Base-by-base conservation (phyloP, 1,140 invertebrate genomes). In the Drosophila micromelanica region DNA sequence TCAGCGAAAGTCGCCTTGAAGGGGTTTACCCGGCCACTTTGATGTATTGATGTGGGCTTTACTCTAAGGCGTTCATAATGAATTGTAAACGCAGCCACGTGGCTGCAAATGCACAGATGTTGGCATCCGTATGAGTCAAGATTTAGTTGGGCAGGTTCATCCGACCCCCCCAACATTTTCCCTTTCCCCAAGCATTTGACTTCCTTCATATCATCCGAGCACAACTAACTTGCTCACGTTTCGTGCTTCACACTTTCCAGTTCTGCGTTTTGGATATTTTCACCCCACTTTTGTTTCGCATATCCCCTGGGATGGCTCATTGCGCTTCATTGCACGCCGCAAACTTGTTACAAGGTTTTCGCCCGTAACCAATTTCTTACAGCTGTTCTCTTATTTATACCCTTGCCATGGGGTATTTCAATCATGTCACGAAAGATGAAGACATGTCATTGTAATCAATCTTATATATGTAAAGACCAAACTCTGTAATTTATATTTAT, bases 1-100 rank as follows among this genome's bases (percentile, higher is more conserved):
- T 76, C 78, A 87, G 42, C 42, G 40, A 64, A 74, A 84, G 76
- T 77, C 73, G 38, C 48, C 55, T 71, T 48, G 12, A 71, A 42
- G 38, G 40, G 48, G 37, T 64, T 45, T 54, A 20, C 13, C n/a
- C 23, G 15, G 27, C 9, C 54, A 40, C 13, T 51, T 57, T 72
- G 61, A 67, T 60, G 46, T 40, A 59, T 73, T 73, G 55, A 60
- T 49, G 35, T 62, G 40, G 80, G 68, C 40, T 84, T 76, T 62
- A 60, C 63, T 65, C 20, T 42, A 63, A 76, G 74, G 74, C 81
- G 61, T 75, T 81, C 54, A 62, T 86, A 87, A 86, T 86, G 81
- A 86, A 86, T 86, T 86, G 82, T 87, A 86, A 86, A 86, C 82
- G 81, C 67, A 49, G 82, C 73, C 81, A 86, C 82, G 82, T 86